These are phyloP conservation scores for Mechanitis messenoides DNA, from an alignment of 2,888 invertebrate genomes.

Conservation along the genomic window DNA sequence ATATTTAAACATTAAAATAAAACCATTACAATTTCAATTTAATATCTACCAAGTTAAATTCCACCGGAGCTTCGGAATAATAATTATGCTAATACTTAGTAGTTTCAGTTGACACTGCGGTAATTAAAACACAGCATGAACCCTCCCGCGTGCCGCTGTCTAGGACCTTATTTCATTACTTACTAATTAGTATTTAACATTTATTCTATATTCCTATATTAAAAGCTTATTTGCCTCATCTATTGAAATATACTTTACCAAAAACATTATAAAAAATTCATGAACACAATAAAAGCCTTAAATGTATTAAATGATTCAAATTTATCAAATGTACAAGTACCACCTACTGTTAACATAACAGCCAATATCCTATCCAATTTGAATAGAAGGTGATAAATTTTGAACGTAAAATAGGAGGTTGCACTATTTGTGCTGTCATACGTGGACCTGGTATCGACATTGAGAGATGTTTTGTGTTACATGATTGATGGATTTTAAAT, in stretches of 20 bases:
- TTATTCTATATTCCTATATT: background rate
- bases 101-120: conserved; percentile 20
- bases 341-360: conserved; percentile 24
- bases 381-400: conserved; percentile 30
- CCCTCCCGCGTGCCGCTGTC: conserved; percentile 12
- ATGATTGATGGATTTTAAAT: conserved; percentile 39
- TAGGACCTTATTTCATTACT: conserved; percentile 7
- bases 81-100: conserved; percentile 19
- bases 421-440: conserved; percentile 38
- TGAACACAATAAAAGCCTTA: background rate
- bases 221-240: no score
- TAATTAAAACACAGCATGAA: conserved; percentile 21
- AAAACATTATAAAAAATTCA: background rate
- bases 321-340: conserved; percentile 20
- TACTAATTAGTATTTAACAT: background rate
- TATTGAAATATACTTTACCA: no score
- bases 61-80: conserved; percentile 11
- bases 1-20: no score
- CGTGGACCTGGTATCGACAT: conserved; percentile 41
- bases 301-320: conserved; percentile 12
- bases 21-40: no score
- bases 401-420: conserved; percentile 32
- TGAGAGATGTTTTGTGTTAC: conserved; percentile 45
- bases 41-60: no score
- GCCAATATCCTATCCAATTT: conserved; percentile 28